These are phyloP conservation scores for Hydrophis major DNA, from an alignment of 2,797 vertebrate genomes.

Conservation along the genomic window DNA sequence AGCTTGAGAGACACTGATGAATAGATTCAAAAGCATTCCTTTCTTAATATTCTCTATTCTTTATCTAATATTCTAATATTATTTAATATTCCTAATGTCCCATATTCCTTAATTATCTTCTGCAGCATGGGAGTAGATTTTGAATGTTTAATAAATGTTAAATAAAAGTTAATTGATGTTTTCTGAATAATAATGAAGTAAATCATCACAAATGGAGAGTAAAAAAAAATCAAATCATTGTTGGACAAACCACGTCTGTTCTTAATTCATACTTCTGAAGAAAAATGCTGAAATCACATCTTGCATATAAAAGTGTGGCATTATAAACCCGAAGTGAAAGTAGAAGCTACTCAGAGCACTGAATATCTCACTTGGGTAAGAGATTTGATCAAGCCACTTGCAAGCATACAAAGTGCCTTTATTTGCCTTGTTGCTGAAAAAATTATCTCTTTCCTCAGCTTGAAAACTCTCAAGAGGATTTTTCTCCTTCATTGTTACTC, in stretches of 20 bases:
- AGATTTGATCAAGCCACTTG: neutral
- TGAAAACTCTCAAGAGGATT: neutral
- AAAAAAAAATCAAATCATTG: neutral
- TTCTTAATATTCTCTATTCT: neutral
- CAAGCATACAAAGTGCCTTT: neutral
- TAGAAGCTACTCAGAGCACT: neutral
- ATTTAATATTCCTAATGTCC: neutral
- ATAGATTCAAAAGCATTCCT: neutral
- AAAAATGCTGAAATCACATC: neutral
- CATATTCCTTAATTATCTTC: neutral
- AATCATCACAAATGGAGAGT: neutral
- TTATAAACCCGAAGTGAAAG: neutral
- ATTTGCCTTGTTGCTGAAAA: neutral
- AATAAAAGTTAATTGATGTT: neutral
- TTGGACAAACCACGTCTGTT: neutral
- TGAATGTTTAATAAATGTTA: neutral
- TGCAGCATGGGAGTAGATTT: neutral
- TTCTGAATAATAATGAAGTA: neutral
- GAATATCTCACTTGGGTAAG: neutral
- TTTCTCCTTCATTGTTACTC: neutral
- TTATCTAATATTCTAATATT: neutral
- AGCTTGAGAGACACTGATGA: neutral
- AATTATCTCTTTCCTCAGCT: neutral
- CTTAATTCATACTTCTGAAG: neutral
- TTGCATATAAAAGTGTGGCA: neutral